These are phyloP conservation scores for Heteromurus nitidus DNA, from an alignment of 2,888 invertebrate species.

Conservation along the genomic window DNA sequence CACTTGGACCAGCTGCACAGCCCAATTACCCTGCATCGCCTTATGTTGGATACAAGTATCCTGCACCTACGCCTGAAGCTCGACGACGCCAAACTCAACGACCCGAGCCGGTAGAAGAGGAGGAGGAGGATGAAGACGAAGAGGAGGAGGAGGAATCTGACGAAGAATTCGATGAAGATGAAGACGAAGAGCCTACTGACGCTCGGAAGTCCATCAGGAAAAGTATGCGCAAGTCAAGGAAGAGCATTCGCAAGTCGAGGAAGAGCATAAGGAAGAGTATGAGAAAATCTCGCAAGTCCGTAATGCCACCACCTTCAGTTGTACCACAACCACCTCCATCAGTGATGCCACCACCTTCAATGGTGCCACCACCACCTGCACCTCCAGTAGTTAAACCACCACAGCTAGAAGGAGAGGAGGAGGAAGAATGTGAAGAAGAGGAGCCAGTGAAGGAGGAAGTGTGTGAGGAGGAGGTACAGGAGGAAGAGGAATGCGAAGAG, in stretches of 20 bases:
- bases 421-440: conserved; percentile 5
- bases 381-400: neutral
- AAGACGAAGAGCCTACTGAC: no score
- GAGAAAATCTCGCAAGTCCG: no score
- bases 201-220: no score
- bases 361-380: neutral
- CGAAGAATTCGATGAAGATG: no score
- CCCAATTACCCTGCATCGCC: neutral
- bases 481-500: conserved; percentile 17
- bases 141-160: neutral
- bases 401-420: neutral
- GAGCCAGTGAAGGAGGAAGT: neutral
- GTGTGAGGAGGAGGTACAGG: neutral
- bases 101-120: neutral
- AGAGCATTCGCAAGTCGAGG: no score
- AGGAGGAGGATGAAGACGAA: neutral
- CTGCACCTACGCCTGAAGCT: no score
- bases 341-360: no score
- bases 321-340: no score
- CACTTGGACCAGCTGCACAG: neutral
- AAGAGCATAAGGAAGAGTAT: no score
- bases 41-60: conserved; percentile 30
- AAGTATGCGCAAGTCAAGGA: no score
- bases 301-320: no score
- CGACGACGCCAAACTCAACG: neutral